Conservation (phyloP, 2,888 invertebrate species). For the Drosophila formosana region DNA sequence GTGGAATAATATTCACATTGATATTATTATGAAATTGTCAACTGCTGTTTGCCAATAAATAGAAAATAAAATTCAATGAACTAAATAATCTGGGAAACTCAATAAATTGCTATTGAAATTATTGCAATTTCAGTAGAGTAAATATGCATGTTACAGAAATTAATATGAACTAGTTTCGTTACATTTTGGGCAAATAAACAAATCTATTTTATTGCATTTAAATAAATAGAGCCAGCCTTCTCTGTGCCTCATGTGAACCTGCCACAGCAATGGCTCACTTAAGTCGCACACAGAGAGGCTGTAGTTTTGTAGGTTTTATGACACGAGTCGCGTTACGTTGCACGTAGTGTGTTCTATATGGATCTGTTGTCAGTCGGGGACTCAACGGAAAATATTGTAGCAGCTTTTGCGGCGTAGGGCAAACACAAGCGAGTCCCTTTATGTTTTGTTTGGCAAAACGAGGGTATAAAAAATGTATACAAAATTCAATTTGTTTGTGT, state of each 20-base stretch:
- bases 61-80: no score
- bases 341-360: background rate
- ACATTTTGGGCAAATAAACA: background rate
- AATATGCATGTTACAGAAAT: background rate
- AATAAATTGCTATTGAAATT: no score
- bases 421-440: slow-evolving; percentile 64
- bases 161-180: background rate
- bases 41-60: no score
- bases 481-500: slow-evolving; percentile 75
- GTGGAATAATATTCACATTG: background rate
- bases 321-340: slow-evolving; percentile 4
- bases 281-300: background rate
- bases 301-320: slow-evolving; percentile 10
- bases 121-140: background rate
- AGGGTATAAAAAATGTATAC: slow-evolving; percentile 70
- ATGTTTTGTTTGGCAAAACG: slow-evolving; percentile 50
- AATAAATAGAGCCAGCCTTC: background rate
- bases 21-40: no score
- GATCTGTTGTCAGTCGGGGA: background rate
- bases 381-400: slow-evolving; percentile 30
- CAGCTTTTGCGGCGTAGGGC: slow-evolving; percentile 52
- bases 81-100: no score
- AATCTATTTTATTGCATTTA: background rate
- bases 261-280: slow-evolving; percentile 6
- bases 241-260: background rate